Conservation (phyloP, 2,113 vertebrate genomes). For the Varanus salvator region DNA sequence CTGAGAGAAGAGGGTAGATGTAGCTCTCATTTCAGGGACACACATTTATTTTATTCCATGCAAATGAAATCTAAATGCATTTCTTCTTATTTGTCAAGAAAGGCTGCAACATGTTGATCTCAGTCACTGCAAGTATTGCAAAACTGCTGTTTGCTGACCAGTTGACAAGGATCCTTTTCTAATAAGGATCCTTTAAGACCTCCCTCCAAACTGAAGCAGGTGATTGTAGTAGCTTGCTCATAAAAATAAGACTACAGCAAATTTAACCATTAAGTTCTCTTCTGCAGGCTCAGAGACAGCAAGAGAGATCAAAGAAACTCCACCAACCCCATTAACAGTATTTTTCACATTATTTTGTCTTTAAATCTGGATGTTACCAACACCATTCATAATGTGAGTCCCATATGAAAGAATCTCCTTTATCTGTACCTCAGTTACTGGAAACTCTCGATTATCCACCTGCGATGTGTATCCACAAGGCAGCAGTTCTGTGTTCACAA, state of each 20-base stretch:
- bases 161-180: no score
- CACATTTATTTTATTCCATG: background rate
- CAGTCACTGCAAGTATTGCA: background rate
- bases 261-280: background rate
- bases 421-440: conserved; percentile 4
- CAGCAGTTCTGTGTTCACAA: background rate
- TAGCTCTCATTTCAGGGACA: background rate
- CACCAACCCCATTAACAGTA: background rate
- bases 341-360: background rate
- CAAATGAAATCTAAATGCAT: background rate
- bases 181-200: background rate
- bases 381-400: background rate
- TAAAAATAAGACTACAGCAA: background rate
- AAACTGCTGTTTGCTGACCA: background rate
- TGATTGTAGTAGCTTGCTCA: background rate
- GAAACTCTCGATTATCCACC: background rate
- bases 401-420: background rate
- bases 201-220: background rate
- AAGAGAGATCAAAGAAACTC: background rate
- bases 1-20: background rate
- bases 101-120: background rate
- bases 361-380: background rate
- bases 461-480: background rate
- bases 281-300: background rate
- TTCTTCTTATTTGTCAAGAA: background rate